Evolutionary conservation across 2,888 invertebrate genomes (phyloP).

Genomic region (Drosophila aldrichi): DNA sequence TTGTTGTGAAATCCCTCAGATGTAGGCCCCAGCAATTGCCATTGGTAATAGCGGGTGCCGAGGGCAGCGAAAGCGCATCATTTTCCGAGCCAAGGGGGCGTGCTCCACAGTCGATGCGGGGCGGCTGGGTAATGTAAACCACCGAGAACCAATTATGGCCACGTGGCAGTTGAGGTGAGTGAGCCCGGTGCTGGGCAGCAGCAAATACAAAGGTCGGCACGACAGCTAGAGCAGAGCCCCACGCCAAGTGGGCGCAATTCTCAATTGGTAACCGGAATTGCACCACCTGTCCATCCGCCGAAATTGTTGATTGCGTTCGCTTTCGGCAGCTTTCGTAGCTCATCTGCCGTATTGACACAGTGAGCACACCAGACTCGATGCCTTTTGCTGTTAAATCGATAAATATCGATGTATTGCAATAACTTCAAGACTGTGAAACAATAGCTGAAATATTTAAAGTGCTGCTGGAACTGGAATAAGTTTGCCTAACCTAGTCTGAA

Average conservation of each 20-base stretch:
- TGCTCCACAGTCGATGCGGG: background rate
- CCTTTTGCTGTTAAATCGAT: background rate
- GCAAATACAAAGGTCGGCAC: background rate
- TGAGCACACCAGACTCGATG: background rate
- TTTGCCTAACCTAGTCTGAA: too few relatives aligned
- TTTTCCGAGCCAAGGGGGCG: background rate
- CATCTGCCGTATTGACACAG: background rate
- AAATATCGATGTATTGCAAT: background rate
- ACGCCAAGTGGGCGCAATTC: background rate
- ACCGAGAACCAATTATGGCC: constrained; percentile 17
- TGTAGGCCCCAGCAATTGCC: constrained; percentile 1
- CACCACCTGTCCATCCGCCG: background rate
- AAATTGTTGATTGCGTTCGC: constrained; percentile 17
- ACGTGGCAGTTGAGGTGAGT: background rate
- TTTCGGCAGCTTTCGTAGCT: background rate
- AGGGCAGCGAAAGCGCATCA: constrained; percentile 22
- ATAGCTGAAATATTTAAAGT: background rate
- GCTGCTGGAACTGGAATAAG: too few relatives aligned
- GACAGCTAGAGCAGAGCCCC: background rate
- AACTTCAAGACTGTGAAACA: background rate
- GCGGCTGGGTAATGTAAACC: constrained; percentile 3
- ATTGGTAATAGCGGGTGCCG: constrained; percentile 2
- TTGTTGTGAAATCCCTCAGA: constrained; percentile 57
- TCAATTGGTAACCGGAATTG: constrained; percentile 13
- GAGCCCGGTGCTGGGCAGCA: background rate